A percentile compares a stretch with the other conserved stretches of the same genome.
Evolutionary conservation across 1,140 invertebrate species (phyloP).

Genomic region (Heliothis subflexa): DNA sequence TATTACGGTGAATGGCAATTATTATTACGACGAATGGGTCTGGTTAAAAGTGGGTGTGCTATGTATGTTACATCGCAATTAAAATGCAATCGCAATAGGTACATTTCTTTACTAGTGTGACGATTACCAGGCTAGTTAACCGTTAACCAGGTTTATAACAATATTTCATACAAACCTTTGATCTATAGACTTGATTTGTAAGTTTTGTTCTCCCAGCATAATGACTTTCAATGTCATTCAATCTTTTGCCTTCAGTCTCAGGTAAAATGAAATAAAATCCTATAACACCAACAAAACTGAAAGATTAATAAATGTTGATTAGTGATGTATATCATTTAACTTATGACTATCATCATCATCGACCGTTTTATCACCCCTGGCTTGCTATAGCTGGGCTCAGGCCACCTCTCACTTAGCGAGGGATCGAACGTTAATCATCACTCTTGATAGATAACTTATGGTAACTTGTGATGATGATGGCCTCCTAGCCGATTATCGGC

Average conservation of each 20-base stretch:
- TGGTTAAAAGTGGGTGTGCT: too few species aligned
- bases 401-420: too few species aligned
- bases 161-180: conserved; percentile 59
- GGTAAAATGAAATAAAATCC: conserved; percentile 88
- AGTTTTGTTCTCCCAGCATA: conserved; percentile 87
- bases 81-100: background rate
- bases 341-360: background rate
- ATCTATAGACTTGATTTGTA: conserved; percentile 69
- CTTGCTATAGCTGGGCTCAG: background rate
- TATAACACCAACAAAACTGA: conserved; percentile 81
- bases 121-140: too few species aligned
- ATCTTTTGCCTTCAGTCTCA: conserved; percentile 94
- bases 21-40: background rate
- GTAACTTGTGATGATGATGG: too few species aligned
- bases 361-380: background rate
- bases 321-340: background rate
- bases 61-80: too few species aligned
- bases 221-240: conserved; percentile 91
- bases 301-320: conserved; percentile 45
- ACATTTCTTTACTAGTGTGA: background rate
- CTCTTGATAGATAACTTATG: too few species aligned
- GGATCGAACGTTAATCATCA: too few species aligned
- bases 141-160: background rate
- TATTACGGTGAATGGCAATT: background rate
- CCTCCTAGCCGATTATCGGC: too few species aligned